phyloP scores from a whole-genome alignment of 2,797 vertebrate species.

The Artibeus jamaicensis region DNA sequence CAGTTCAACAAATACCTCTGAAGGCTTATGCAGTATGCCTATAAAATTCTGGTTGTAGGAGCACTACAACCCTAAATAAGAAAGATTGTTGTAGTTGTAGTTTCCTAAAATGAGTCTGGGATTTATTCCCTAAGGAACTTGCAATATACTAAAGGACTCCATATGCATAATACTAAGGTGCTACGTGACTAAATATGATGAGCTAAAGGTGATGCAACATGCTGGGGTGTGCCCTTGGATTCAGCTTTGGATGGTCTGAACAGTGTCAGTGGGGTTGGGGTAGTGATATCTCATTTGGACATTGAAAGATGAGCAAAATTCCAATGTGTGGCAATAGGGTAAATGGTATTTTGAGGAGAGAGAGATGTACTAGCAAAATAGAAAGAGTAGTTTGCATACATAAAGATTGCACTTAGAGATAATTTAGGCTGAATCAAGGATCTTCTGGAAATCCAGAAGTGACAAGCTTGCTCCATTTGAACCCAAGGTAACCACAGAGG shows the following conservation, averaged over 20 bases:
- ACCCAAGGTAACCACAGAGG: background rate
- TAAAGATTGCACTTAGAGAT: background rate
- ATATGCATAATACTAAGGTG: background rate
- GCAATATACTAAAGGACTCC: background rate
- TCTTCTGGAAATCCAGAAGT: background rate
- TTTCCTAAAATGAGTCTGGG: background rate
- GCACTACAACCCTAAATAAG: background rate
- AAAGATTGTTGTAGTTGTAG: background rate
- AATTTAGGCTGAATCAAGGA: background rate
- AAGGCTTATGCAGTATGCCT: background rate
- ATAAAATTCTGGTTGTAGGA: background rate
- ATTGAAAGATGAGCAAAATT: constrained; percentile 15
- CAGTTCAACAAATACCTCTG: background rate
- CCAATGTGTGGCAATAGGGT: background rate
- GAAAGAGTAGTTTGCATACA: background rate
- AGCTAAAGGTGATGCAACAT: background rate
- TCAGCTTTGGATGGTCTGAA: background rate
- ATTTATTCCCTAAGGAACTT: background rate
- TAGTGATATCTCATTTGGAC: background rate
- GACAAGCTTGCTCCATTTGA: constrained; percentile 10
- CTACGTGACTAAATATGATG: background rate
- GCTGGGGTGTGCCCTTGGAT: background rate
- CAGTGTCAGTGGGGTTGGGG: background rate
- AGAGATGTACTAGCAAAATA: background rate
- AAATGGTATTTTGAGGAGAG: background rate